Conservation (phyloP, 1,140 invertebrate species). For the Laupala kohalensis region DNA sequence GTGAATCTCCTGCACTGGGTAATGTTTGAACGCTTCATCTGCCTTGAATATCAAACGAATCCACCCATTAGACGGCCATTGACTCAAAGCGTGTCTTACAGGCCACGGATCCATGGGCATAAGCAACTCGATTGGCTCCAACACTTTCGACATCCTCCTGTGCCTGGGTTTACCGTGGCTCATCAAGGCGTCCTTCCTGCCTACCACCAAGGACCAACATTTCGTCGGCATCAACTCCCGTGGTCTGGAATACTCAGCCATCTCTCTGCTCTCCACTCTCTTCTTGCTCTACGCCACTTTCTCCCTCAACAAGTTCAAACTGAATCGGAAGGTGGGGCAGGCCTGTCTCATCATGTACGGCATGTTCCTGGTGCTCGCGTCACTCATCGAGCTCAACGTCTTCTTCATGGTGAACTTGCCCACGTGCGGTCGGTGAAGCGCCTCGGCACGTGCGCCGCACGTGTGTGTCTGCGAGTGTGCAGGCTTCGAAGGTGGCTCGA, state of each 20-base stretch:
- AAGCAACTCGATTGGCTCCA: conserved; percentile 79
- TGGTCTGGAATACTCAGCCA: conserved; percentile 67
- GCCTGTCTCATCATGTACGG: conserved; percentile 64
- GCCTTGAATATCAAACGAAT: too few relatives aligned
- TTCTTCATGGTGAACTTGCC: conserved; percentile 76
- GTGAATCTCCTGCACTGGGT: too few relatives aligned
- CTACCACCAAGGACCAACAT: conserved; percentile 48
- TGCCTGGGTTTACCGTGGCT: conserved; percentile 78
- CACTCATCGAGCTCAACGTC: conserved; percentile 72
- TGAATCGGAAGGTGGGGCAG: conserved; percentile 60
- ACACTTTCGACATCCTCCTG: conserved; percentile 75
- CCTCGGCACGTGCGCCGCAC: neutral
- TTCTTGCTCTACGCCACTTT: conserved; percentile 63
- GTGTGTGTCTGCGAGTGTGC: neutral
- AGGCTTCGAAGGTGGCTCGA: neutral
- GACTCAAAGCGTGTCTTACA: too few relatives aligned
- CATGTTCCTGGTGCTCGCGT: conserved; percentile 62
- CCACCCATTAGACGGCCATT: too few relatives aligned
- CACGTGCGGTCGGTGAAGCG: conserved; percentile 37
- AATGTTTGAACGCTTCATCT: too few relatives aligned
- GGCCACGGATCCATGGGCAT: conserved; percentile 81
- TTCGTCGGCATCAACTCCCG: conserved; percentile 67
- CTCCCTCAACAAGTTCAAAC: conserved; percentile 60
- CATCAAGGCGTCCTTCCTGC: conserved; percentile 63
- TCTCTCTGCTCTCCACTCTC: conserved; percentile 62